Percentiles rank a stretch among this genome's conserved stretches.
These are phyloP conservation scores for Cactoblastis cactorum DNA, from an alignment of 2,888 invertebrate genomes.

Conservation along the genomic window DNA sequence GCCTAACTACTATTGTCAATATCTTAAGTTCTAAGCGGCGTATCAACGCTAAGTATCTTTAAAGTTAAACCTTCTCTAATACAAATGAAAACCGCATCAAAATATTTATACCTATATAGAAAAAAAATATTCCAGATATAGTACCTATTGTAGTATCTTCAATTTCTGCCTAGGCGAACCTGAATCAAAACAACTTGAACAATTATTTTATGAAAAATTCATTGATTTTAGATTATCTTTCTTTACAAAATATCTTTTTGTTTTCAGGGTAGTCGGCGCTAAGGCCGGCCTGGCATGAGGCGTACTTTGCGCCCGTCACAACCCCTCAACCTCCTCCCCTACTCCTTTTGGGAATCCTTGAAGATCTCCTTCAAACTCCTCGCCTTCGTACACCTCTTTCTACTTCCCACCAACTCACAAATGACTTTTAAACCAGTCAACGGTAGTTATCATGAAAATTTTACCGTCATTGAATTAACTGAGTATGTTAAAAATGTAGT, in stretches of 20 bases:
- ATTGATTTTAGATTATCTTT: too few species aligned
- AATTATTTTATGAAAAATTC: too few species aligned
- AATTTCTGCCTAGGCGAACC: too few species aligned
- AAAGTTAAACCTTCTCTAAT: too few species aligned
- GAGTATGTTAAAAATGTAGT: neutral
- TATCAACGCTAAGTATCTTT: too few species aligned
- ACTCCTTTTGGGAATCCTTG: conserved; percentile 58
- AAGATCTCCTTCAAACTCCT: conserved; percentile 43
- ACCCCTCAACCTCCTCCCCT: conserved; percentile 51
- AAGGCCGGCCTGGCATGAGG: conserved; percentile 69
- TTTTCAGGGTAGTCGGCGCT: conserved; percentile 53
- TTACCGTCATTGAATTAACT: neutral
- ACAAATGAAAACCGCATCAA: too few species aligned
- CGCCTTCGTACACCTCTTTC: conserved; percentile 33
- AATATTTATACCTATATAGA: too few species aligned
- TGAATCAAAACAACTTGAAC: too few species aligned
- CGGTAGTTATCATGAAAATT: neutral
- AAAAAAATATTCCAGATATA: too few species aligned
- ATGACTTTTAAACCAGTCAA: conserved; percentile 29
- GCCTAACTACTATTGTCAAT: too few species aligned
- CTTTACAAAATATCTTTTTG: conserved; percentile 15
- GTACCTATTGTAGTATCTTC: too few species aligned
- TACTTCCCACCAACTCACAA: conserved; percentile 47
- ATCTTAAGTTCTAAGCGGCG: too few species aligned
- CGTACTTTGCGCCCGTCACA: conserved; percentile 44